Conservation (phyloP, 2,113 vertebrate genomes). For the Vanacampus margaritifer region DNA sequence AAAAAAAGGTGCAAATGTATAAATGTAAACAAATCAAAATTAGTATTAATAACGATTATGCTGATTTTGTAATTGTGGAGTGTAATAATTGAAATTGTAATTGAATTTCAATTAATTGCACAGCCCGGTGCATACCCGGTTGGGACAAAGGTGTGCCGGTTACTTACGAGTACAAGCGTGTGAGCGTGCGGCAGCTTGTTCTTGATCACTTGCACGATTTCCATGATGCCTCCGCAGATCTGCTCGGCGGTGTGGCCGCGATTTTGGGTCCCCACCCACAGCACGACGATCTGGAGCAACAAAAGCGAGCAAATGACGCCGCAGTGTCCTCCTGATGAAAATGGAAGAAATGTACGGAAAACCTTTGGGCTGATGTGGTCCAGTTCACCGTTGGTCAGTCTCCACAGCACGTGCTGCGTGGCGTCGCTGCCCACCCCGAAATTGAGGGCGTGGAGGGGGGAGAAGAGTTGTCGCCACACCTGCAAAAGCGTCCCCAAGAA, state of each 20-base stretch:
- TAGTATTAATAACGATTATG: too few relatives aligned
- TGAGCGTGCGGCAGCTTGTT: conserved; percentile 79
- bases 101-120: too few relatives aligned
- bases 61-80: too few relatives aligned
- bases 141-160: not conserved
- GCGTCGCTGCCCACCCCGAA: conserved; percentile 85
- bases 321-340: not conserved
- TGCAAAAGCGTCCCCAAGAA: conserved; percentile 41
- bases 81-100: too few relatives aligned
- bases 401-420: conserved; percentile 89
- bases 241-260: conserved; percentile 82
- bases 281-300: conserved; percentile 78
- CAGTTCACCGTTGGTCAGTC: conserved; percentile 83
- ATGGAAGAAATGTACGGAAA: not conserved
- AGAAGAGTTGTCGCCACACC: conserved; percentile 89
- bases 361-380: conserved; percentile 90
- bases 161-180: conserved; percentile 82
- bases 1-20: too few relatives aligned
- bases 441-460: conserved; percentile 86
- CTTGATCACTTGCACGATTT: conserved; percentile 79
- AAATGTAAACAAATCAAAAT: too few relatives aligned
- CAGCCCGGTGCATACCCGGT: too few relatives aligned
- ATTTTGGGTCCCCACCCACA: conserved; percentile 90
- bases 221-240: conserved; percentile 80
- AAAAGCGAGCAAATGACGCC: conserved; percentile 18